phyloP scores from a whole-genome alignment of 1,140 invertebrate species.

The Panagrolaimus sp. region DNA sequence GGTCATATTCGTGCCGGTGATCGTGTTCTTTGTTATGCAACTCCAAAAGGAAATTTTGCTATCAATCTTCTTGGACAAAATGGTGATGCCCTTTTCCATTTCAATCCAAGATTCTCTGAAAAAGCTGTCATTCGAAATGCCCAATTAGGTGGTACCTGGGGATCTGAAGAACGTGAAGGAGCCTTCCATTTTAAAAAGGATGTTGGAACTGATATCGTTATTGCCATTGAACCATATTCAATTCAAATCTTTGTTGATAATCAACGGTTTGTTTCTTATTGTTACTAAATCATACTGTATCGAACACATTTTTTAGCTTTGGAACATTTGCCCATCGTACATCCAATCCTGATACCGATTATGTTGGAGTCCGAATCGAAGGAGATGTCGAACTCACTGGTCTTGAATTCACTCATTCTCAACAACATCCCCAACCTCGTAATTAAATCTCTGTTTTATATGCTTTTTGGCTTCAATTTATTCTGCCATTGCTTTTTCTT shows the following conservation, averaged over 20 bases:
- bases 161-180: constrained; percentile 56
- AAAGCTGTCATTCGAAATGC: constrained; percentile 54
- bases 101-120: constrained; percentile 54
- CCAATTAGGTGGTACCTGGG: constrained; percentile 44
- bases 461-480: no score
- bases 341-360: constrained; percentile 44
- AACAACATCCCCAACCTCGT: no score
- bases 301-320: constrained; percentile 22
- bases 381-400: constrained; percentile 56
- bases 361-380: constrained; percentile 48
- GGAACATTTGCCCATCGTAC: constrained; percentile 54
- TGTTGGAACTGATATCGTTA: constrained; percentile 50
- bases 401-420: constrained; percentile 39
- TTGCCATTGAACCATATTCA: constrained; percentile 56
- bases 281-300: no score
- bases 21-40: constrained; percentile 49
- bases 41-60: constrained; percentile 57
- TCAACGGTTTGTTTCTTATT: no score
- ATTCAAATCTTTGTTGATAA: constrained; percentile 50
- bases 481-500: no score
- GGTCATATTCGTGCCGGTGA: constrained; percentile 37
- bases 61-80: constrained; percentile 46
- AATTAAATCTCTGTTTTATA: no score
- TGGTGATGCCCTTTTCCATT: constrained; percentile 54
- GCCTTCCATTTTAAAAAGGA: constrained; percentile 55